Percentiles rank a stretch among this genome's conserved stretches.
Conservation (phyloP, 1,140 invertebrate species). For the Diabrotica undecimpunctata region DNA sequence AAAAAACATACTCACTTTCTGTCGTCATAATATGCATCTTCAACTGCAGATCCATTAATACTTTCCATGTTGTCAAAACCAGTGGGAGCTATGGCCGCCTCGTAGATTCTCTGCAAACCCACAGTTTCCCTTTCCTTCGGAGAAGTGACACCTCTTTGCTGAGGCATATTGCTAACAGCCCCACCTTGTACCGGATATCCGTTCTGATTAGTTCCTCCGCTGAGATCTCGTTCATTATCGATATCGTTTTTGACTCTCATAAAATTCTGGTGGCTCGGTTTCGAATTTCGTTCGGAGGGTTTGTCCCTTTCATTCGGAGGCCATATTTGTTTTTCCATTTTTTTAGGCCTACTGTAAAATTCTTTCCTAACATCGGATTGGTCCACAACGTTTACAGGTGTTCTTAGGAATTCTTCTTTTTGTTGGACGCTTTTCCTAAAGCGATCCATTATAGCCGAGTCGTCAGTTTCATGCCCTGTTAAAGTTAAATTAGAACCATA, state of each 20-base stretch:
- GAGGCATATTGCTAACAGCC: slow-evolving; percentile 23
- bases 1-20: slow-evolving; percentile 2
- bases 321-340: slow-evolving; percentile 69
- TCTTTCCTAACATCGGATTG: slow-evolving; percentile 60
- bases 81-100: slow-evolving; percentile 28
- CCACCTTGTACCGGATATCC: slow-evolving; percentile 24
- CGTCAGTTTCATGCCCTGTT: slow-evolving; percentile 62
- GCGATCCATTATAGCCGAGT: slow-evolving; percentile 65
- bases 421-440: slow-evolving; percentile 79
- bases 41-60: slow-evolving; percentile 18
- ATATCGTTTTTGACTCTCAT: slow-evolving; percentile 49
- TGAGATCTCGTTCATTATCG: slow-evolving; percentile 42
- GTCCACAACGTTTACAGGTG: slow-evolving; percentile 64
- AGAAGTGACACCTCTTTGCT: slow-evolving; percentile 25
- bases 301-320: slow-evolving; percentile 55
- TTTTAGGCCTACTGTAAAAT: slow-evolving; percentile 73
- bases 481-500: slow-evolving; percentile 64
- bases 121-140: slow-evolving; percentile 20
- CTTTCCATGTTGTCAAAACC: slow-evolving; percentile 20
- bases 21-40: slow-evolving; percentile 20
- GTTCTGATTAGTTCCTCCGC: slow-evolving; percentile 12
- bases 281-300: slow-evolving; percentile 35
- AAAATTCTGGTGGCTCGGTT: slow-evolving; percentile 48
- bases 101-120: slow-evolving; percentile 25
- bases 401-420: slow-evolving; percentile 80